Percentiles rank a stretch among this genome's conserved stretches.
Conservation (phyloP, 2,113 vertebrate genomes). For the Empidonax traillii region DNA sequence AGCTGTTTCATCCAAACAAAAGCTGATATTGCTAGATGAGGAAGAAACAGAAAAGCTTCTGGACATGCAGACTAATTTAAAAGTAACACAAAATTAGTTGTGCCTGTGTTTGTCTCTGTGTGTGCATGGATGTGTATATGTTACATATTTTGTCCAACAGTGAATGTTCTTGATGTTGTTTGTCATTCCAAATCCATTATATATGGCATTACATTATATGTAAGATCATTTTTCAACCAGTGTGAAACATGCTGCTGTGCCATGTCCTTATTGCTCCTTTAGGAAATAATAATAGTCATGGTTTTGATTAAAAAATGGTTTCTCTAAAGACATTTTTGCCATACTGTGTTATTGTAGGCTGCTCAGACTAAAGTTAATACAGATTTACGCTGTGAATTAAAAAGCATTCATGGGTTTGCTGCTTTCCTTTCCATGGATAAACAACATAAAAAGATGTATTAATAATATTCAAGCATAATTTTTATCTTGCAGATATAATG, state of each 20-base stretch:
- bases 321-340: background rate
- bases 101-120: background rate
- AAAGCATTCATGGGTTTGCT: background rate
- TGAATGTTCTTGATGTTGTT: background rate
- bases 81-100: constrained; percentile 70
- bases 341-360: background rate
- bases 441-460: background rate
- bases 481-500: background rate
- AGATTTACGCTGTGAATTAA: background rate
- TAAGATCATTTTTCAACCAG: background rate
- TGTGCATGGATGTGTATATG: background rate
- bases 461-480: background rate
- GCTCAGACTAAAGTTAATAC: background rate
- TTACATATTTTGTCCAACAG: background rate
- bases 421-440: background rate
- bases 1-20: constrained; percentile 75
- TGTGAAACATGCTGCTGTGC: background rate
- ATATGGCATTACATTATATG: background rate
- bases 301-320: background rate
- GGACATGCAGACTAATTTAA: constrained; percentile 72
- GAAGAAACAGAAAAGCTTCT: constrained; percentile 78
- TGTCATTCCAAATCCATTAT: background rate
- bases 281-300: background rate
- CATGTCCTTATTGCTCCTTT: background rate
- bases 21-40: constrained; percentile 72